These are phyloP conservation scores for Orthosia gracilis DNA, from an alignment of 2,888 invertebrate genomes.

Conservation along the genomic window DNA sequence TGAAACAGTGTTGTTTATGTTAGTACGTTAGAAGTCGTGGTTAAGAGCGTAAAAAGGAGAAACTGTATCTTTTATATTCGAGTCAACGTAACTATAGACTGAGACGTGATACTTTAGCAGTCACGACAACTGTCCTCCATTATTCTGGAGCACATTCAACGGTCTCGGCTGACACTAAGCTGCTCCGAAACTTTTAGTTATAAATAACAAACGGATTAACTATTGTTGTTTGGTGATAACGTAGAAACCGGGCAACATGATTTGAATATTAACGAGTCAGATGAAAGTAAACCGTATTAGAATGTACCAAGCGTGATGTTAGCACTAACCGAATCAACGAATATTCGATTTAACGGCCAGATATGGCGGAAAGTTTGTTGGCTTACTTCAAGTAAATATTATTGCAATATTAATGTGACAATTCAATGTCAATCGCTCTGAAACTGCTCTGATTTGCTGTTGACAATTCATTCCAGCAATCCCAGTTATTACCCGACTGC, in stretches of 20 bases:
- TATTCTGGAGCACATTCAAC: conserved; percentile 27
- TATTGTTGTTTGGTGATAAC: conserved; percentile 54
- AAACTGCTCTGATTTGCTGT: background rate
- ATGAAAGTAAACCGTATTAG: conserved; percentile 57
- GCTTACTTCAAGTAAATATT: background rate
- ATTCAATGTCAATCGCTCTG: background rate
- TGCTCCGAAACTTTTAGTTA: conserved; percentile 23
- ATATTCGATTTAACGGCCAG: conserved; percentile 41
- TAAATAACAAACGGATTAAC: conserved; percentile 58
- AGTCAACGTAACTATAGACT: background rate
- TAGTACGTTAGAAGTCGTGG: background rate
- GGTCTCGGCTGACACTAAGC: conserved; percentile 31
- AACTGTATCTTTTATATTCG: conserved; percentile 10
- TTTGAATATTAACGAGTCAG: conserved; percentile 57
- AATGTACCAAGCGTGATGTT: conserved; percentile 65
- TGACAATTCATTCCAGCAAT: too few relatives aligned
- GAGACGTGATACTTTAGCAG: conserved; percentile 12
- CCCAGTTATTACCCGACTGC: too few relatives aligned
- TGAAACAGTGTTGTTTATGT: background rate
- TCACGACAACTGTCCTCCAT: conserved; percentile 41
- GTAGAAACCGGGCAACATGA: conserved; percentile 43
- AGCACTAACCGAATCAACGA: conserved; percentile 40
- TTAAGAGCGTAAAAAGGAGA: conserved; percentile 1
- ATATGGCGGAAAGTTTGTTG: conserved; percentile 15
- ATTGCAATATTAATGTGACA: background rate